Evolutionary conservation across 2,113 vertebrate genomes (phyloP).

Genomic region (Pan troglodytes): NHGRI_mPanTro3-v2.1_pri NC_072408.2:114232501-114233000

Average conservation of each 20-base stretch:
- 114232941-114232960: not conserved
- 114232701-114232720: constrained; percentile 48
- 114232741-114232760: constrained; percentile 59
- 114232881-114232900: not conserved
- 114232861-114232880: constrained; percentile 45
- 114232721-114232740: constrained; percentile 54
- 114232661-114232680: constrained; percentile 56
- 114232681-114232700: constrained; percentile 26
- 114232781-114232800: constrained; percentile 43
- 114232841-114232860: not conserved
- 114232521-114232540: not conserved
- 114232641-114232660: constrained; percentile 52
- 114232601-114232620: constrained; percentile 57
- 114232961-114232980: constrained; percentile 60
- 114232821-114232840: not conserved
- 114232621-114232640: constrained; percentile 10
- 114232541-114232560: not conserved
- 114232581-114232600: constrained; percentile 29
- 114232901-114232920: not conserved
- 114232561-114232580: not conserved
- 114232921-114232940: not conserved
- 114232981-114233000: not conserved
- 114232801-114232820: constrained; percentile 2
- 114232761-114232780: constrained; percentile 34
- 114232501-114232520: not conserved